These are phyloP conservation scores for Coenonympha glycerion DNA, from an alignment of 2,888 invertebrate species.

Conservation along the genomic window DNA sequence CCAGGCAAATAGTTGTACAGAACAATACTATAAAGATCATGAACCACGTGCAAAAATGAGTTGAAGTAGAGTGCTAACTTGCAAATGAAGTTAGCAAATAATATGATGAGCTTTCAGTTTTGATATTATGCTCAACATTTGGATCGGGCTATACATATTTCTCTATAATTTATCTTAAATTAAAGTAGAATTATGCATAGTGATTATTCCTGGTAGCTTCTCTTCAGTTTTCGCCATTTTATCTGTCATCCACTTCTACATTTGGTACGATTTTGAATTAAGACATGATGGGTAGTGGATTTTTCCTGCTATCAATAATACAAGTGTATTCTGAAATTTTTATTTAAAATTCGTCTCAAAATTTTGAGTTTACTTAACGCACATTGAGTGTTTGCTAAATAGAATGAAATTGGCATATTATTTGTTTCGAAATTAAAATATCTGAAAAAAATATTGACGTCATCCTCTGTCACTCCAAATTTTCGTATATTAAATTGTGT, in stretches of 20 bases:
- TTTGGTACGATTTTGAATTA: constrained; percentile 25
- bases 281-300: constrained; percentile 14
- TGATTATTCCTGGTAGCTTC: constrained; percentile 17
- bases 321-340: constrained; percentile 54
- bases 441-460: constrained; percentile 27
- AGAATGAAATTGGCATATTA: constrained; percentile 54
- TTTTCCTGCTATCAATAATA: constrained; percentile 5
- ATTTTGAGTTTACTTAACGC: constrained; percentile 39
- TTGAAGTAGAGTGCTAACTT: no score
- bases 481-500: no score
- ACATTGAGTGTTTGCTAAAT: constrained; percentile 32
- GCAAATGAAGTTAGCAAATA: no score
- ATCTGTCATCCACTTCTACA: constrained; percentile 28
- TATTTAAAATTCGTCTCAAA: constrained; percentile 44
- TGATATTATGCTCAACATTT: no score
- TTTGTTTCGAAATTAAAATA: constrained; percentile 28
- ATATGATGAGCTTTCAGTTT: no score
- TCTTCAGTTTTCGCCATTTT: constrained; percentile 23
- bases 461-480: constrained; percentile 48
- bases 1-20: no score
- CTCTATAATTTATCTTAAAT: neutral
- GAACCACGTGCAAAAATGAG: no score
- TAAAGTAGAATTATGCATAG: constrained; percentile 3
- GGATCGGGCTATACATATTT: no score
- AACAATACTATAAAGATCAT: no score